Evolutionary conservation across 1,140 invertebrate genomes (phyloP).

Genomic region (Drosophila dunni): DNA sequence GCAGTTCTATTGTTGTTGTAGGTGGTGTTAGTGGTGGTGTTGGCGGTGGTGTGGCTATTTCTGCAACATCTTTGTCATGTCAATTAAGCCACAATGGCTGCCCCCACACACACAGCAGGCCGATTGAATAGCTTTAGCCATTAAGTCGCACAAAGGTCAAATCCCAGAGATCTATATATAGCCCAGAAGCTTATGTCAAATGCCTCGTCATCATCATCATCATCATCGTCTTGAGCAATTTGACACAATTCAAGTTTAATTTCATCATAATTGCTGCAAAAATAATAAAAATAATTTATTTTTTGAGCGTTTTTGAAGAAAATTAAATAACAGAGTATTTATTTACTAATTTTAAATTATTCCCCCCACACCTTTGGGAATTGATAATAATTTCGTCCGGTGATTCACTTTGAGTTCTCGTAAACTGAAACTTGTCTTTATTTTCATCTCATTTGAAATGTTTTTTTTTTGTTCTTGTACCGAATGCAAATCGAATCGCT

Average conservation of each 20-base stretch:
- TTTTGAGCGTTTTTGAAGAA: constrained; percentile 57
- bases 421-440: constrained; percentile 34
- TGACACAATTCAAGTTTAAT: constrained; percentile 48
- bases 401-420: constrained; percentile 57
- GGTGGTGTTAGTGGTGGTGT: constrained; percentile 17
- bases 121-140: constrained; percentile 29
- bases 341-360: constrained; percentile 24
- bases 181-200: constrained; percentile 45
- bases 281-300: neutral
- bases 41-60: constrained; percentile 49
- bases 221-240: constrained; percentile 37
- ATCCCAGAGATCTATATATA: constrained; percentile 65
- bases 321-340: constrained; percentile 38
- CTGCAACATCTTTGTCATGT: constrained; percentile 66
- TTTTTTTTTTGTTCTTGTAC: constrained; percentile 27
- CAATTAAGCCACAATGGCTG: constrained; percentile 53
- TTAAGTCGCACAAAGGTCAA: constrained; percentile 60
- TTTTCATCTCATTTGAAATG: constrained; percentile 23
- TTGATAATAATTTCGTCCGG: constrained; percentile 44
- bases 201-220: constrained; percentile 46
- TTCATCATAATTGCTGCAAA: constrained; percentile 69
- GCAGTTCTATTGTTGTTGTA: neutral
- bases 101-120: constrained; percentile 11
- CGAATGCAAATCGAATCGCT: constrained; percentile 36
- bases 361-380: neutral